Evolutionary conservation across 2,888 invertebrate species (phyloP).

Genomic region (Athrips mouffetella): DNA sequence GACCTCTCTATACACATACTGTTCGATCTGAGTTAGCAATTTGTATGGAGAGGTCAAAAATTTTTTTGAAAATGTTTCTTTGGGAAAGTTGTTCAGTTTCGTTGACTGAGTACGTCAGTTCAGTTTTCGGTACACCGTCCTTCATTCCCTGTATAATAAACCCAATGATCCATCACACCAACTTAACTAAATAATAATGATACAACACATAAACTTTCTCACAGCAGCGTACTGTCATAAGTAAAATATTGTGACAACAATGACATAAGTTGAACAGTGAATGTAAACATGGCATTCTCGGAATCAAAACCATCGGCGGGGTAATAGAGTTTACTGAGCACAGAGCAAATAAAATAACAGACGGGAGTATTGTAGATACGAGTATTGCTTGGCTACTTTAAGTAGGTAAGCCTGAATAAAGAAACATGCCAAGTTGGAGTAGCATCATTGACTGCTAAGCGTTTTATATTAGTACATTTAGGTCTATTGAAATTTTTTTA

Average conservation of each 20-base stretch:
- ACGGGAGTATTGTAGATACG: constrained; percentile 37
- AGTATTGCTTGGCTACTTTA: constrained; percentile 4
- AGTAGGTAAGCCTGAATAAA: background rate
- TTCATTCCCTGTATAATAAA: constrained; percentile 31
- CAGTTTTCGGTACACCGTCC: too few relatives aligned
- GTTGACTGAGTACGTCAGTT: too few relatives aligned
- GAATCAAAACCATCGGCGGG: constrained; percentile 70
- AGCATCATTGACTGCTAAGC: too few relatives aligned
- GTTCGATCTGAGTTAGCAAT: too few relatives aligned
- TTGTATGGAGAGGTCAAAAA: too few relatives aligned
- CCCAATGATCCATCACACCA: constrained; percentile 38
- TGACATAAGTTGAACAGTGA: constrained; percentile 65
- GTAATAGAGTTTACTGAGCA: constrained; percentile 71
- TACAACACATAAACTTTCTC: constrained; percentile 54
- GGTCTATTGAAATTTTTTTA: too few relatives aligned
- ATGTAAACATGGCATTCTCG: constrained; percentile 67
- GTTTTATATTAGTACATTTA: too few relatives aligned
- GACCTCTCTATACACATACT: too few relatives aligned
- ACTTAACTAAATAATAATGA: constrained; percentile 50
- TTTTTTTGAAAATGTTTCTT: too few relatives aligned
- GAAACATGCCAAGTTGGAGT: background rate
- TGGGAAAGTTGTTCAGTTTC: too few relatives aligned
- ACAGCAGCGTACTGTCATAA: constrained; percentile 48
- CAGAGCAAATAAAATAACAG: constrained; percentile 72
- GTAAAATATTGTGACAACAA: constrained; percentile 64